These are phyloP conservation scores for Microctenopoma steveboyesi DNA, from an alignment of 2,797 vertebrate genomes.

Conservation along the genomic window DNA sequence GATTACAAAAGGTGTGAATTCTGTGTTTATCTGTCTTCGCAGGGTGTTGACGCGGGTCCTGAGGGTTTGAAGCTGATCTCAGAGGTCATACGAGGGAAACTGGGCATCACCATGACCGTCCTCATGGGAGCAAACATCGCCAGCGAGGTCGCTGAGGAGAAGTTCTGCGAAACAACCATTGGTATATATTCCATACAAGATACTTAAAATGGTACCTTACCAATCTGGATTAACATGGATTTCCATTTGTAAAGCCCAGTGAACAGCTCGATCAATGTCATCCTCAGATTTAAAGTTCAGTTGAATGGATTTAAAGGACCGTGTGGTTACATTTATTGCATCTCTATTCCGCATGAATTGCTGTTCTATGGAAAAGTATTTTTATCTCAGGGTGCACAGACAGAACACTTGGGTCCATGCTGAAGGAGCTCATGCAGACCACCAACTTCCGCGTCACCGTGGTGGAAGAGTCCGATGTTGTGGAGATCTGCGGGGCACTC, in stretches of 20 bases:
- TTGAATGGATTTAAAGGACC: not conserved
- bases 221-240: too few relatives aligned
- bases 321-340: not conserved
- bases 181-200: conserved; percentile 76
- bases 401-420: conserved; percentile 76
- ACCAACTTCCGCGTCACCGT: conserved; percentile 93
- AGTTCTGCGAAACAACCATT: conserved; percentile 98
- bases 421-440: conserved; percentile 97
- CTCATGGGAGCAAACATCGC: conserved; percentile 98
- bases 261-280: too few relatives aligned
- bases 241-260: too few relatives aligned
- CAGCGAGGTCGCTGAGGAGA: conserved; percentile 94
- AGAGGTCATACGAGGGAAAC: conserved; percentile 88
- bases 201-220: not conserved
- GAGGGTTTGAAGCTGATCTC: conserved; percentile 95
- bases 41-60: conserved; percentile 94
- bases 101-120: conserved; percentile 91
- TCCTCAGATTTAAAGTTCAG: not conserved
- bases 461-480: conserved; percentile 93
- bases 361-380: not conserved
- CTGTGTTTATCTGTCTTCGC: conserved; percentile 11
- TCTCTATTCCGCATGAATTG: not conserved
- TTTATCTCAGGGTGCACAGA: conserved; percentile 88
- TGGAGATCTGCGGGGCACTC: conserved; percentile 97
- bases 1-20: not conserved